These are phyloP conservation scores for Sturmia bella DNA, from an alignment of 2,888 invertebrate genomes.

Conservation along the genomic window DNA sequence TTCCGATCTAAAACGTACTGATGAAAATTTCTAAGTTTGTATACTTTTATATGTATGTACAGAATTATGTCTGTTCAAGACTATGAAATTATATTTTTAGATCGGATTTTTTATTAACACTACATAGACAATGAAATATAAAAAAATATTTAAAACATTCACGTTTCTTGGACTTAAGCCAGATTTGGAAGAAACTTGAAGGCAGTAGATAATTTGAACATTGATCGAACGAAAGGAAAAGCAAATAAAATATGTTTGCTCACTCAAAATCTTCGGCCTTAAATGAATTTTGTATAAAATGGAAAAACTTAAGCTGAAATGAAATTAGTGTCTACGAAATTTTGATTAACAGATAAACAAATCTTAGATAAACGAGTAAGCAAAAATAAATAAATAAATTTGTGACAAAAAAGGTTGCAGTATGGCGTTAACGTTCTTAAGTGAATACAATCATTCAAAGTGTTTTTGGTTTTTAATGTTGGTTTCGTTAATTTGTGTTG, in stretches of 20 bases:
- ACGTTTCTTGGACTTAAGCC: slow-evolving; percentile 14
- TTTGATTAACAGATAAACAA: slow-evolving; percentile 50
- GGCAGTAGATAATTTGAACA: slow-evolving; percentile 34
- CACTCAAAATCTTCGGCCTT: neutral
- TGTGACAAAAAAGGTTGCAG: neutral
- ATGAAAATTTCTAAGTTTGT: too few relatives aligned
- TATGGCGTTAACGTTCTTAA: slow-evolving; percentile 2
- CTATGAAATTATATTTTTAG: too few relatives aligned
- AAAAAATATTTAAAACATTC: too few relatives aligned
- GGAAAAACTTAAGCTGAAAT: slow-evolving; percentile 50
- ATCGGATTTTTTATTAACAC: too few relatives aligned
- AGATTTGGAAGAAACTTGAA: slow-evolving; percentile 41
- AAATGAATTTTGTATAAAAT: slow-evolving; percentile 62
- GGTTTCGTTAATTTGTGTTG: slow-evolving; percentile 46
- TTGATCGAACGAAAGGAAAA: neutral
- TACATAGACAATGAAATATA: too few relatives aligned
- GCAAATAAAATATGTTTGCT: slow-evolving; percentile 5
- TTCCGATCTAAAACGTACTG: too few relatives aligned
- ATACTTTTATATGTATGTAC: too few relatives aligned
- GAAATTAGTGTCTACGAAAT: slow-evolving; percentile 55
- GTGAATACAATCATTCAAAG: neutral
- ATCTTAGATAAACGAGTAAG: slow-evolving; percentile 8
- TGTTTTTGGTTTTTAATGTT: slow-evolving; percentile 24
- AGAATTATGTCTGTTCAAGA: too few relatives aligned
- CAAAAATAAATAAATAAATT: neutral